Evolutionary conservation across 2,888 invertebrate species (phyloP).

Genomic region (Melieria omissa): DNA sequence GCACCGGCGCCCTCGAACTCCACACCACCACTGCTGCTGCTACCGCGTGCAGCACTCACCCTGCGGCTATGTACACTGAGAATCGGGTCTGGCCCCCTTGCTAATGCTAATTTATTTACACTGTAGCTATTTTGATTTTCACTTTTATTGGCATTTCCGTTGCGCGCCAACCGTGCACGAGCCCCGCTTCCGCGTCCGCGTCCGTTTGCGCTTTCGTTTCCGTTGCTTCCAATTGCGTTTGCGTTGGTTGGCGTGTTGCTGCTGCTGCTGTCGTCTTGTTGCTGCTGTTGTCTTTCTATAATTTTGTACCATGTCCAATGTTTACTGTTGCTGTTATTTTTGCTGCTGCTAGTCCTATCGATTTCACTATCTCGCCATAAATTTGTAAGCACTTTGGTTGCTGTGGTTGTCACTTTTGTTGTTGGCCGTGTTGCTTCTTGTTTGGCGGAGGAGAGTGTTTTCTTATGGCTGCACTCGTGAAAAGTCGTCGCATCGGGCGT

Average conservation of each 20-base stretch:
- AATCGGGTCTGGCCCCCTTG: conserved; percentile 42
- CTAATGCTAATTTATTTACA: conserved; percentile 39
- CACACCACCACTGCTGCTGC: conserved; percentile 7
- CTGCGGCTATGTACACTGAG: conserved; percentile 52
- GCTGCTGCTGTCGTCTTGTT: background rate
- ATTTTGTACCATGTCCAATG: conserved; percentile 49
- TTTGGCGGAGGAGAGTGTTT: conserved; percentile 16
- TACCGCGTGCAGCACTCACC: conserved; percentile 54
- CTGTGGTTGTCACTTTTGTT: conserved; percentile 8
- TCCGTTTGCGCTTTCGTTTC: conserved; percentile 56
- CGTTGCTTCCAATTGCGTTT: conserved; percentile 34
- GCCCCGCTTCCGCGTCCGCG: conserved; percentile 38
- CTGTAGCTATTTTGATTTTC: conserved; percentile 25
- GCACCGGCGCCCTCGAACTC: too few species aligned
- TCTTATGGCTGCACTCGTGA: conserved; percentile 19
- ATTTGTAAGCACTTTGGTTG: conserved; percentile 22
- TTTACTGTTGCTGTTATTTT: conserved; percentile 13
- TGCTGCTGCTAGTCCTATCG: conserved; percentile 11
- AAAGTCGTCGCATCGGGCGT: conserved; percentile 13
- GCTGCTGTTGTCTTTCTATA: conserved; percentile 24
- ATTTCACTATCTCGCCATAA: conserved; percentile 20
- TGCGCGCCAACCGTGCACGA: conserved; percentile 11
- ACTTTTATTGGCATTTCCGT: conserved; percentile 27
- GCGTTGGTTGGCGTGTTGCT: background rate
- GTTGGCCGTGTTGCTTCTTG: conserved; percentile 21